Conservation (phyloP, 2,113 vertebrate genomes). For the Melanerpes formicivorus region DNA sequence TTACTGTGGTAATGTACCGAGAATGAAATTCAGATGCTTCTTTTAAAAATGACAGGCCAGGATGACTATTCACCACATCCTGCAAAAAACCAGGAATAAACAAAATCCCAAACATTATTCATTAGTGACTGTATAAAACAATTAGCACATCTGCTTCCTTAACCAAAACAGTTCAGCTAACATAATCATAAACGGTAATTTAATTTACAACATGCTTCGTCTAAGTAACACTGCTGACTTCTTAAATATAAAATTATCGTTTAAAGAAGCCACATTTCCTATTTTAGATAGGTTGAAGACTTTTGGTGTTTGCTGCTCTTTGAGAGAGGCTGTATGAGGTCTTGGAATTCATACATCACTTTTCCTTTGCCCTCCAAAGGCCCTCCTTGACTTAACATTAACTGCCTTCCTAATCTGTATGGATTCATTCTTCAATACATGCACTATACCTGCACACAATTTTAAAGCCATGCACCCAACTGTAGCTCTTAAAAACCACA, state of each 20-base stretch:
- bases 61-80: slow-evolving; percentile 95
- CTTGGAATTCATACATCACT: background rate
- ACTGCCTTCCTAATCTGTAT: background rate
- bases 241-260: background rate
- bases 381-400: background rate
- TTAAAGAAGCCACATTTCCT: background rate
- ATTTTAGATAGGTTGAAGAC: background rate
- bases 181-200: background rate
- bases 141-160: background rate
- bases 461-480: background rate
- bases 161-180: background rate
- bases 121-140: background rate
- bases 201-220: background rate
- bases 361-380: background rate
- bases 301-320: background rate
- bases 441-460: background rate
- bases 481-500: background rate
- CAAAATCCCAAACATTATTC: background rate
- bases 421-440: background rate
- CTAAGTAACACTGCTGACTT: background rate
- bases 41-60: slow-evolving; percentile 91
- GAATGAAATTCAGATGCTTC: slow-evolving; percentile 96
- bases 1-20: slow-evolving; percentile 96
- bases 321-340: background rate
- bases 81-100: slow-evolving; percentile 29